phyloP scores from a whole-genome alignment of 2,113 vertebrate genomes.

The Caranx melampygus region DNA sequence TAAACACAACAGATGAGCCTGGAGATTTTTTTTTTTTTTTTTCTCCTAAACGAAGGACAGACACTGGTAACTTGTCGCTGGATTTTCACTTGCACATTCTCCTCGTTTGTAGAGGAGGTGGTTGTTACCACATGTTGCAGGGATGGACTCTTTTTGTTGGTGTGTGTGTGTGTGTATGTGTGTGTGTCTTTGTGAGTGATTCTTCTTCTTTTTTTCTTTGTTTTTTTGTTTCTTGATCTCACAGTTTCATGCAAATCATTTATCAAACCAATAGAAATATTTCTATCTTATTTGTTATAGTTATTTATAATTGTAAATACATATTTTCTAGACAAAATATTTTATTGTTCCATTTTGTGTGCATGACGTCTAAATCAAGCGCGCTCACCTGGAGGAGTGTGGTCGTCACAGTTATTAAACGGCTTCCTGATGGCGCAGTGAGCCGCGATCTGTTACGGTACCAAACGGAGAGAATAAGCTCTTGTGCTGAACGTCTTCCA shows the following conservation, averaged over 20 bases:
- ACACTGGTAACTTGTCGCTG: slow-evolving; percentile 39
- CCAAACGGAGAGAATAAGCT: slow-evolving; percentile 23
- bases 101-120: slow-evolving; percentile 54
- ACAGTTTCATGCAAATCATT: slow-evolving; percentile 62
- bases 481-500: slow-evolving; percentile 36
- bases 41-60: neutral
- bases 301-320: slow-evolving; percentile 81
- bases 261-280: slow-evolving; percentile 61
- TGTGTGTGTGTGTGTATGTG: slow-evolving; percentile 35
- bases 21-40: neutral
- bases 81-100: slow-evolving; percentile 56
- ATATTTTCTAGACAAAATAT: slow-evolving; percentile 68
- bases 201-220: slow-evolving; percentile 4
- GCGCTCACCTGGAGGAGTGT: slow-evolving; percentile 7
- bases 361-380: neutral
- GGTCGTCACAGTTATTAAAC: slow-evolving; percentile 5
- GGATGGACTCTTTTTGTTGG: slow-evolving; percentile 59
- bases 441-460: slow-evolving; percentile 17
- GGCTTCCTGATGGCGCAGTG: slow-evolving; percentile 25
- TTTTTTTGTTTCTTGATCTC: slow-evolving; percentile 37
- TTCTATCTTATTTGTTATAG: slow-evolving; percentile 60
- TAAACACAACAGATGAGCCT: neutral
- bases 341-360: slow-evolving; percentile 52
- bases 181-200: slow-evolving; percentile 31
- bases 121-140: slow-evolving; percentile 28